A percentile compares a stretch with the other conserved stretches of the same genome.
phyloP scores from a whole-genome alignment of 2,113 vertebrate genomes.

The pig (Sus scrofa) region DNA sequence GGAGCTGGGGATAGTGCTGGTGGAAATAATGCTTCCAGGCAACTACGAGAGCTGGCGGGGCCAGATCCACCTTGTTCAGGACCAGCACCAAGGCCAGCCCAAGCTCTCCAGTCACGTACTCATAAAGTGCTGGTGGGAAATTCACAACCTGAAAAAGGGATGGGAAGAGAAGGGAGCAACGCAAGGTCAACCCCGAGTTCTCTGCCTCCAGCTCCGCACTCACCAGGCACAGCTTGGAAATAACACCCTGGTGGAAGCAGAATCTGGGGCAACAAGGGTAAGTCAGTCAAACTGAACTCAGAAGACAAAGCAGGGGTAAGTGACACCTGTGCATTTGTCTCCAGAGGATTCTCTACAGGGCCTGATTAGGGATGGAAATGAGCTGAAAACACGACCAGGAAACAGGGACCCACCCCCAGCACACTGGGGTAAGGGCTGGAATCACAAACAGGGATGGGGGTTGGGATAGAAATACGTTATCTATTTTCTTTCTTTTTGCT shows the following conservation, averaged over 20 bases:
- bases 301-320: neutral
- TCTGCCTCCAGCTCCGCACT: neutral
- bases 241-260: neutral
- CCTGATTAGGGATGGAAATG: neutral
- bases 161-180: neutral
- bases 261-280: neutral
- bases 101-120: conserved; percentile 92
- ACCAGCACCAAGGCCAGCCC: conserved; percentile 92
- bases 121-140: conserved; percentile 93
- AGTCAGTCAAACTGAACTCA: neutral
- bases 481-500: too few relatives aligned
- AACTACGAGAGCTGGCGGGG: conserved; percentile 90
- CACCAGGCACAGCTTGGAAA: neutral
- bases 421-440: neutral
- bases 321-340: neutral
- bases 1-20: conserved; percentile 91
- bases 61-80: conserved; percentile 95
- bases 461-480: neutral
- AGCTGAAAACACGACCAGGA: neutral
- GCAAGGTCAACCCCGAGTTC: neutral
- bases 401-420: neutral
- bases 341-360: neutral
- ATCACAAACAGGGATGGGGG: neutral
- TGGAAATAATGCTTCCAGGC: conserved; percentile 96
- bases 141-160: conserved; percentile 90